Evolutionary conservation across 2,888 invertebrate genomes (phyloP).

Genomic region (Caenorhabditis sp.): DNA sequence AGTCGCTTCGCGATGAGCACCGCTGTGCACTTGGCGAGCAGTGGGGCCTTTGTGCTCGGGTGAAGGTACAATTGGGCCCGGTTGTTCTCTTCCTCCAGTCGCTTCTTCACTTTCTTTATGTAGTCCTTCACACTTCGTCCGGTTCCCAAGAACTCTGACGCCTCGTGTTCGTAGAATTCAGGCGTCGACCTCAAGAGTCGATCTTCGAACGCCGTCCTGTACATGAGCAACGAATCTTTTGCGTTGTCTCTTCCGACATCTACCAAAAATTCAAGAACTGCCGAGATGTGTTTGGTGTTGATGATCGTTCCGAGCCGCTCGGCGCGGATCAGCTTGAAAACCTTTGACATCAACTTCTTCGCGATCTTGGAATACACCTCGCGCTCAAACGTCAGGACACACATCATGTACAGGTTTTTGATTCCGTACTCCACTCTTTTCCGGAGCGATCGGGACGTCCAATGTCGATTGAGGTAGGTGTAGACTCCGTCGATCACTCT

Average conservation of each 20-base stretch:
- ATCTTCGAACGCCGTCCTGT: constrained; percentile 87
- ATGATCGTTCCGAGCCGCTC: constrained; percentile 97
- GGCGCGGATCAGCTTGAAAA: constrained; percentile 93
- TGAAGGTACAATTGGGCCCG: constrained; percentile 94
- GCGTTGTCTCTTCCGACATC: constrained; percentile 82
- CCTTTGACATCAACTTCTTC: constrained; percentile 92
- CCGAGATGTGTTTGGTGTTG: constrained; percentile 94
- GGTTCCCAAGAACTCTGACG: constrained; percentile 91
- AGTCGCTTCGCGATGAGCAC: constrained; percentile 96
- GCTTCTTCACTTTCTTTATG: constrained; percentile 94
- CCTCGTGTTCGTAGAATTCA: constrained; percentile 93
- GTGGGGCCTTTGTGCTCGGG: constrained; percentile 91
- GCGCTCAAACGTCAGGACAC: constrained; percentile 96
- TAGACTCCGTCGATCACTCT: constrained; percentile 92
- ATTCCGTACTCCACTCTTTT: constrained; percentile 97
- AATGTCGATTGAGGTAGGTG: constrained; percentile 96
- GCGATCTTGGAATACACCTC: constrained; percentile 93
- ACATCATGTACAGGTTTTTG: no score
- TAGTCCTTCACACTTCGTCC: constrained; percentile 95
- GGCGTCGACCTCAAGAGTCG: constrained; percentile 95
- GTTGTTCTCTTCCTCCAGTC: constrained; percentile 92
- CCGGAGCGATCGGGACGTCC: no score
- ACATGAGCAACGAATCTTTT: constrained; percentile 73
- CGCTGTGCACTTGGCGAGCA: no score
- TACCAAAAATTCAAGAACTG: constrained; percentile 95